Evolutionary conservation across 2,888 invertebrate genomes (phyloP), one percentile per base, ranked within the genome.

Genomic region (Acleris laterana): DNA sequence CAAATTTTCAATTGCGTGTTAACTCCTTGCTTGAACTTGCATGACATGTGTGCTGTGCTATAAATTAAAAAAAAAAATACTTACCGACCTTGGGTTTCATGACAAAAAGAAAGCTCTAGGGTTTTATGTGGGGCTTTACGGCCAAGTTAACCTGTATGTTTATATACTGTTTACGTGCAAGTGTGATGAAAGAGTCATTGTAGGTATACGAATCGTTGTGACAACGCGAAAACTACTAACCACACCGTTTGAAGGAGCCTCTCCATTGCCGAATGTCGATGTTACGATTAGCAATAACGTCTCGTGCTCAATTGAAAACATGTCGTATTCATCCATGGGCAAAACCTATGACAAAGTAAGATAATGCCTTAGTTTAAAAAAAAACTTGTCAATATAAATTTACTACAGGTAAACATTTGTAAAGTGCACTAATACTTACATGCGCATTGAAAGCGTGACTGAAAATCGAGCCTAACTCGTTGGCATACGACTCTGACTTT

Each of bases 181-280:
- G n/a, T n/a, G n/a, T n/a, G n/a, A n/a, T n/a, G n/a, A n/a, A n/a
- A n/a, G n/a, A 32, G 7, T 28, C 2, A 32, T 32, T 32, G 32
- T 32, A 57, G 5, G n/a, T n/a, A 44, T 38, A 38, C 2, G 7
- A n/a, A 46, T 46, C 5, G 46, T 46, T 46, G 46, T 17, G 17
- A 46, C 17, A 5, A 16, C n/a, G n/a, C 44, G 16, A 42, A 42
- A 5, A n/a, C n/a, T 11, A 88, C 93, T 89, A 90, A 97, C 97
- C 93, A 97, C 97, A 71, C 99, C 99, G 87, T 98, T 99, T 82
- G 98, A 98, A 1, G 99, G 99, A 20, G 99, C 98, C 92, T 99
- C 99, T 1, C 99, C 99, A 82, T 99, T 99, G 11, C 99, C 99
- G 83, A 99, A 99, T 0, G 99, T 99, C 9, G 98, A 99, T 20